Conservation (phyloP, 2,888 invertebrate genomes). For the Sphaerophoria taeniata region DNA sequence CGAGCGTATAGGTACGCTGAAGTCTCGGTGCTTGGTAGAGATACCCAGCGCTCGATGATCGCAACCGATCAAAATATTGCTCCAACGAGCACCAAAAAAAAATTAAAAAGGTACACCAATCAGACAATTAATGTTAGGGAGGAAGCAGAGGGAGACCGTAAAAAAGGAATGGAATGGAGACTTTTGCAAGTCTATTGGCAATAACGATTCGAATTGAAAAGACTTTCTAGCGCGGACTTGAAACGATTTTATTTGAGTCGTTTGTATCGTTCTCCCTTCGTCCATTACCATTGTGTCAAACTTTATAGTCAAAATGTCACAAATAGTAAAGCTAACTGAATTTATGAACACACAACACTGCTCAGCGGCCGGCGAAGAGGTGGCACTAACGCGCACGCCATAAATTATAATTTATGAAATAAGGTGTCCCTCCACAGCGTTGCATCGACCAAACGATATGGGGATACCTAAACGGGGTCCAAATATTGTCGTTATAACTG, state of each 20-base stretch:
- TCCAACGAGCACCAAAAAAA: constrained; percentile 58
- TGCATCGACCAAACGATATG: constrained; percentile 1
- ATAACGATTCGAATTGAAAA: constrained; percentile 53
- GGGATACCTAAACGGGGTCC: constrained; percentile 44
- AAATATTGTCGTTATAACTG: constrained; percentile 70
- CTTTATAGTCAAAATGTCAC: constrained; percentile 67
- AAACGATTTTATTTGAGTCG: not conserved
- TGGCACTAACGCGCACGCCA: constrained; percentile 72
- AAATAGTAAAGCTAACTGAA: constrained; percentile 74
- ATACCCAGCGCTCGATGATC: constrained; percentile 60
- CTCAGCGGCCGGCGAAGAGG: constrained; percentile 42
- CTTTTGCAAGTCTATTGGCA: constrained; percentile 53
- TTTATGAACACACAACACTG: constrained; percentile 64
- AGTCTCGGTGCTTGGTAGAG: constrained; percentile 38
- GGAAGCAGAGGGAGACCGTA: constrained; percentile 3
- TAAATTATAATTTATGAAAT: constrained; percentile 73
- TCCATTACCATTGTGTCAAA: constrained; percentile 73
- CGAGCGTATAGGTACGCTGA: not conserved
- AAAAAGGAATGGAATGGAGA: not conserved
- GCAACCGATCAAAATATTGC: constrained; percentile 71
- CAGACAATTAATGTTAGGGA: constrained; percentile 59
- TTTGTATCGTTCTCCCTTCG: constrained; percentile 36
- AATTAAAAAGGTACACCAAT: constrained; percentile 41
- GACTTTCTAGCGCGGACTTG: constrained; percentile 9
- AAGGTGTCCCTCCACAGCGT: not conserved